Percentiles rank a stretch among this genome's conserved stretches.
These are phyloP conservation scores for Pammene fasciana DNA, from an alignment of 2,888 invertebrate genomes.

Conservation along the genomic window DNA sequence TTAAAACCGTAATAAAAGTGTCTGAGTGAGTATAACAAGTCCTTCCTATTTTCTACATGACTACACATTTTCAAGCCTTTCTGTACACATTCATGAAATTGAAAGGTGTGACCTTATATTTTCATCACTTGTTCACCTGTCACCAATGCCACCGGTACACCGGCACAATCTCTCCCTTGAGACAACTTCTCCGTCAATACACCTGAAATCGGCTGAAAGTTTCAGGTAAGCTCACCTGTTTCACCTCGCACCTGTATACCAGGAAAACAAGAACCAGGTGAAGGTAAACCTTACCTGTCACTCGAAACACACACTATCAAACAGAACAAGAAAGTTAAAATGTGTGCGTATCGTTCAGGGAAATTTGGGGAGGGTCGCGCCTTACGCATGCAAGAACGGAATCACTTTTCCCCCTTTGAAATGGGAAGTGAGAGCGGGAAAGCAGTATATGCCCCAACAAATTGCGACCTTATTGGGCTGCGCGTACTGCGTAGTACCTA, in stretches of 20 bases:
- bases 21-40: no score
- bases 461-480: slow-evolving; percentile 22
- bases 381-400: neutral
- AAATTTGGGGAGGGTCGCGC: slow-evolving; percentile 18
- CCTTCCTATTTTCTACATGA: neutral
- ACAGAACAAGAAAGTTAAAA: slow-evolving; percentile 5
- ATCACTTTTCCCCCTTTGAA: slow-evolving; percentile 30
- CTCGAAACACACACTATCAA: slow-evolving; percentile 38
- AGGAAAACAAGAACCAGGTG: slow-evolving; percentile 61
- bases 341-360: slow-evolving; percentile 18
- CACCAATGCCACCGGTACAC: neutral
- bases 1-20: no score
- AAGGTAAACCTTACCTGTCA: slow-evolving; percentile 57
- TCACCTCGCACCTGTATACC: slow-evolving; percentile 65
- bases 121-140: slow-evolving; percentile 4
- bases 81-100: neutral
- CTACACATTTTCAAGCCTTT: neutral
- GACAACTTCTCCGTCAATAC: slow-evolving; percentile 11
- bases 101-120: neutral
- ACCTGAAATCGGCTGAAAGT: slow-evolving; percentile 46
- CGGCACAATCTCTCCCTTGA: neutral
- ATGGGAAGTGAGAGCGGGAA: slow-evolving; percentile 41
- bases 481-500: slow-evolving; percentile 19
- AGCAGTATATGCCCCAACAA: slow-evolving; percentile 27
- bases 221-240: slow-evolving; percentile 66